Base-by-base conservation (phyloP, 2,888 invertebrate species). In the Blastobasis adustella region DNA sequence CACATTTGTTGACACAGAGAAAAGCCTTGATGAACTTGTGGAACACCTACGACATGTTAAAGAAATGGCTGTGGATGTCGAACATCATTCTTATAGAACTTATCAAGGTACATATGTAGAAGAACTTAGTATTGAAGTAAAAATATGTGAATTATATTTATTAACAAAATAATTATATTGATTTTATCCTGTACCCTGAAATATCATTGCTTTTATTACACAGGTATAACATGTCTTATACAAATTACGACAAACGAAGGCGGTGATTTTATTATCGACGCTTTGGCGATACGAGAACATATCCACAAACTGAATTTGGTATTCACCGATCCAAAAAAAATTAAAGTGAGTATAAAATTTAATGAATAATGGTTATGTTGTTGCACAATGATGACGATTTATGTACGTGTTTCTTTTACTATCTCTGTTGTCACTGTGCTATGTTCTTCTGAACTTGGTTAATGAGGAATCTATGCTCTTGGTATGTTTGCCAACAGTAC, bases 81-180 rank as follows among this genome's bases (percentile, higher is more conserved):
- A 96, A 89, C 97, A 98, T 79, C 98, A 99, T 78, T 94, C 95
- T 0, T 98, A 96, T 71, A 90, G 98, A 54, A 93, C 95, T 0
- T 99, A 95, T 76, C 94, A 95, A 88, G 99, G 99, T 79, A 55
- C 1, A 42, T 10, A 42, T 9, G 4, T 23, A 23, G 23, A 2
- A 23, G 3, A 23, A 23, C 3, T 1, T 23, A 23, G 1, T 23
- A 23, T 23, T 23, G 23, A 23, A 23, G 23, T 23, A 23, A 23
- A 23, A 23, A 1, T 23, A 23, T 23, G 23, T 23, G 23, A 23
- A 23, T n/a, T n/a, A n/a, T n/a, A 23, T 23, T 23, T 2, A 23
- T 23, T 23, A 23, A 23, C 23, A 23, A 23, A 23, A 23, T 23
- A 23, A 23, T 23, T 23, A 23, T 23, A 23, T 23, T 23, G 23